A percentile compares a stretch with the other conserved stretches of the same genome.
Evolutionary conservation across 2,888 invertebrate species (phyloP).

Genomic region (Drosophila affinis): DNA sequence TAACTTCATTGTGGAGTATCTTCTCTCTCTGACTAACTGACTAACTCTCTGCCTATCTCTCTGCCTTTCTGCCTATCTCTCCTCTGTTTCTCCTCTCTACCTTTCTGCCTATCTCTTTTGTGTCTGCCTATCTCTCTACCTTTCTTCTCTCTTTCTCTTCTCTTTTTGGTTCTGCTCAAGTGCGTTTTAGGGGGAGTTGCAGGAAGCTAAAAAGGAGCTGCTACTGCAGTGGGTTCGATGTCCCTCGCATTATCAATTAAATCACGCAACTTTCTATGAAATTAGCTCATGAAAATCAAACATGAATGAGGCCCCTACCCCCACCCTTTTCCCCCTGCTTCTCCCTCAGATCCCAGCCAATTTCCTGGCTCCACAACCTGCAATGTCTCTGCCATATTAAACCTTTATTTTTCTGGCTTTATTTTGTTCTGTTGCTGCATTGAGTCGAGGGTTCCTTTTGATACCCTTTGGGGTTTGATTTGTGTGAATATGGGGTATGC

Average conservation of each 20-base stretch:
- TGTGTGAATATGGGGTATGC: too few species aligned
- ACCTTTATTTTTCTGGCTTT: neutral
- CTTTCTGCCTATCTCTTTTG: slow-evolving; percentile 10
- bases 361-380: neutral
- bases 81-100: neutral
- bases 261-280: slow-evolving; percentile 70
- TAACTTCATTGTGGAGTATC: slow-evolving; percentile 27
- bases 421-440: neutral
- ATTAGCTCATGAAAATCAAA: slow-evolving; percentile 39
- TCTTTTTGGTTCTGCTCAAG: slow-evolving; percentile 38
- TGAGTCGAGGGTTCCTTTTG: neutral
- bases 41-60: neutral
- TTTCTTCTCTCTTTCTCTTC: slow-evolving; percentile 3
- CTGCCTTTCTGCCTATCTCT: slow-evolving; percentile 2
- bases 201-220: slow-evolving; percentile 17
- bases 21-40: neutral
- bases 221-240: slow-evolving; percentile 12
- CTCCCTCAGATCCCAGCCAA: neutral
- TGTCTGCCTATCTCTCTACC: neutral
- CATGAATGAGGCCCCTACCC: neutral
- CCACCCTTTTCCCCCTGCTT: neutral
- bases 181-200: slow-evolving; percentile 33
- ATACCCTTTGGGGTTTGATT: neutral
- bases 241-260: slow-evolving; percentile 51
- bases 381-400: neutral